Evolutionary conservation across 2,113 vertebrate genomes (phyloP).

Genomic region (Smithornis capensis): DNA sequence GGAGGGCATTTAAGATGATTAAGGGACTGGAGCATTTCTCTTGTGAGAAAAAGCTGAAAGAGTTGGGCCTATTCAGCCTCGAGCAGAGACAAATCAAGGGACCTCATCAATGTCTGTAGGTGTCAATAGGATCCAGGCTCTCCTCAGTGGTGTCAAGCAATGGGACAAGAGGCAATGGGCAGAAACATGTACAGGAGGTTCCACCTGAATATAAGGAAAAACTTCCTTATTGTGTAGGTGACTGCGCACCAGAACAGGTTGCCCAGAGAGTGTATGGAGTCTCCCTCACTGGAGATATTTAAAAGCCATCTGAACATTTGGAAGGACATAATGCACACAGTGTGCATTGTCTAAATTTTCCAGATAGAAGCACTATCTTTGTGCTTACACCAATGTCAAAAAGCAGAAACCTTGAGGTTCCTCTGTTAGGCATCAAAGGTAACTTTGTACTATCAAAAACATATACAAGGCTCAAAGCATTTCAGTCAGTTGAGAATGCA

Average conservation of each 20-base stretch:
- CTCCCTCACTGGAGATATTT: neutral
- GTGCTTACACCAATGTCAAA: neutral
- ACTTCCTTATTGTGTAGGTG: too few species aligned
- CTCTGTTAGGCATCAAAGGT: neutral
- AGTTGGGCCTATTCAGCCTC: neutral
- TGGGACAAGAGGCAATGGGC: accelerated
- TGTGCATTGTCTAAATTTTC: neutral
- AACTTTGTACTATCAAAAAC: neutral
- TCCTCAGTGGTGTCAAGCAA: neutral
- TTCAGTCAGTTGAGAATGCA: neutral
- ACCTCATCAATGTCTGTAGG: accelerated
- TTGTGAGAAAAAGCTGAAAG: neutral
- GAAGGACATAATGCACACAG: neutral
- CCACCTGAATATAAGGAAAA: too few species aligned
- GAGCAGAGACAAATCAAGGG: neutral
- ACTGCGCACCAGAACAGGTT: neutral
- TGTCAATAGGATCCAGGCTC: neutral
- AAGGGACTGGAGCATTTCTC: neutral
- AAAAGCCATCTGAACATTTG: neutral
- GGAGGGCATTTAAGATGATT: neutral
- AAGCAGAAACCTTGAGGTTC: neutral
- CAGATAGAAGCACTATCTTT: neutral
- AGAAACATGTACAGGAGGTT: neutral
- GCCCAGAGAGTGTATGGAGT: neutral
- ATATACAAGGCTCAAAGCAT: neutral